These are phyloP conservation scores for Panzeria rudis DNA, from an alignment of 2,888 invertebrate species.

Conservation along the genomic window DNA sequence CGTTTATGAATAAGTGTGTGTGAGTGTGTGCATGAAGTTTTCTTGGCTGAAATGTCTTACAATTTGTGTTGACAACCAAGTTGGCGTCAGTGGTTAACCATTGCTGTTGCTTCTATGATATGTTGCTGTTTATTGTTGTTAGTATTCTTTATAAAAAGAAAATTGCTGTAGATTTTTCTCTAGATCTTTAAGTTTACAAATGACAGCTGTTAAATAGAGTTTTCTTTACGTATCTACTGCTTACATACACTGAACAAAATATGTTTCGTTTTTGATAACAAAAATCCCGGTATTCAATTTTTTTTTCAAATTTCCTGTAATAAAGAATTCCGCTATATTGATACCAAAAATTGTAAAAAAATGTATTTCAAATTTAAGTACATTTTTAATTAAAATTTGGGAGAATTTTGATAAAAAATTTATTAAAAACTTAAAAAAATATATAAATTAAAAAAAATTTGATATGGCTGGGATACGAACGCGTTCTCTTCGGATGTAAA, in stretches of 20 bases:
- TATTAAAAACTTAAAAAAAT: no score
- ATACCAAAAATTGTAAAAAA: no score
- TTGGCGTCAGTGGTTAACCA: constrained; percentile 71
- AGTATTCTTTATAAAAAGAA: neutral
- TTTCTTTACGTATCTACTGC: constrained; percentile 19
- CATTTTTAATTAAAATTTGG: no score
- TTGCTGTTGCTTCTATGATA: constrained; percentile 31
- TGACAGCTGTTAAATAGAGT: constrained; percentile 65
- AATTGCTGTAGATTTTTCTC: constrained; percentile 25
- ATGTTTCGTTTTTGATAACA: no score
- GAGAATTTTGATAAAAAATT: no score
- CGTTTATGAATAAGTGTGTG: neutral
- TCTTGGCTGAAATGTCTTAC: constrained; percentile 58
- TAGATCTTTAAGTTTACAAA: constrained; percentile 49
- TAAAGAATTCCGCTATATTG: no score
- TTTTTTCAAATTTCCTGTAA: no score
- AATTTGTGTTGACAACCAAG: constrained; percentile 71
- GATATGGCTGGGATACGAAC: no score
- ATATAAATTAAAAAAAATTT: no score
- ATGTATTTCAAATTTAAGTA: no score
- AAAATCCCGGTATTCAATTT: no score
- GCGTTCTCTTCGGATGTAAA: no score
- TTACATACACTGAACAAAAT: neutral
- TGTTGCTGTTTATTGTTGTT: constrained; percentile 13
- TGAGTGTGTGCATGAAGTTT: constrained; percentile 16